phyloP scores from a whole-genome alignment of 1,140 invertebrate species.

The Semibalanus balanoides region DNA sequence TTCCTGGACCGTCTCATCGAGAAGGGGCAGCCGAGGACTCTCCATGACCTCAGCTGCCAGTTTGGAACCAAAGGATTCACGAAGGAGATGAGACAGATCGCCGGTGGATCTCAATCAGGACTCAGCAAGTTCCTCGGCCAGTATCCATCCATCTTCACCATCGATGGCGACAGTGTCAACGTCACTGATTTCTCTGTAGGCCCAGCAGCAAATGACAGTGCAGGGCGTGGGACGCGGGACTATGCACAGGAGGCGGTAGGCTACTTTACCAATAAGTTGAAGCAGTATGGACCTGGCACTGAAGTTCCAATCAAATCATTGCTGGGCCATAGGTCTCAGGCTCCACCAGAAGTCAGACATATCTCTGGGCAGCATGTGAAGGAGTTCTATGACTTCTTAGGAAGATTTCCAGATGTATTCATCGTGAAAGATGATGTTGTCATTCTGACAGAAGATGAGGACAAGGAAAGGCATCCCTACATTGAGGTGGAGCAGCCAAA shows the following conservation, averaged over 20 bases:
- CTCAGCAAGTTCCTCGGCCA: conserved; percentile 62
- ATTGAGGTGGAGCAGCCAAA: conserved; percentile 26
- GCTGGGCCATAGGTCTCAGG: conserved; percentile 80
- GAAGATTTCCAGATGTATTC: conserved; percentile 71
- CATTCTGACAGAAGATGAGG: conserved; percentile 35
- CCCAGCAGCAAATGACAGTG: conserved; percentile 28
- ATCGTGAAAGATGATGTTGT: conserved; percentile 73
- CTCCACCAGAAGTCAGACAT: conserved; percentile 85
- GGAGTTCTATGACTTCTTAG: conserved; percentile 82
- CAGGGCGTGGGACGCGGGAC: conserved; percentile 47
- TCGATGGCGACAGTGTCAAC: conserved; percentile 81
- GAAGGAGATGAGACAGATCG: conserved; percentile 67
- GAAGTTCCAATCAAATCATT: conserved; percentile 82
- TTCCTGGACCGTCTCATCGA: conserved; percentile 89
- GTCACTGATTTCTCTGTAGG: conserved; percentile 50
- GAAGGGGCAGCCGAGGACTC: conserved; percentile 70
- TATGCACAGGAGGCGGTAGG: conserved; percentile 85
- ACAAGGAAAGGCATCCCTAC: conserved; percentile 18
- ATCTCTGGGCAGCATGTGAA: conserved; percentile 84
- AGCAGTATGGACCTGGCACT: conserved; percentile 73
- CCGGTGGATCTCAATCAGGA: conserved; percentile 82
- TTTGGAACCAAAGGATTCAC: conserved; percentile 92
- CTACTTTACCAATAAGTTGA: conserved; percentile 81
- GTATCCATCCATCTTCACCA: conserved; percentile 79
- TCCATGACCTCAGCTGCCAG: conserved; percentile 91